These are phyloP conservation scores for Desmophyllum pertusum DNA, from an alignment of 92 coral and sea anemone species.

Conservation along the genomic window DNA sequence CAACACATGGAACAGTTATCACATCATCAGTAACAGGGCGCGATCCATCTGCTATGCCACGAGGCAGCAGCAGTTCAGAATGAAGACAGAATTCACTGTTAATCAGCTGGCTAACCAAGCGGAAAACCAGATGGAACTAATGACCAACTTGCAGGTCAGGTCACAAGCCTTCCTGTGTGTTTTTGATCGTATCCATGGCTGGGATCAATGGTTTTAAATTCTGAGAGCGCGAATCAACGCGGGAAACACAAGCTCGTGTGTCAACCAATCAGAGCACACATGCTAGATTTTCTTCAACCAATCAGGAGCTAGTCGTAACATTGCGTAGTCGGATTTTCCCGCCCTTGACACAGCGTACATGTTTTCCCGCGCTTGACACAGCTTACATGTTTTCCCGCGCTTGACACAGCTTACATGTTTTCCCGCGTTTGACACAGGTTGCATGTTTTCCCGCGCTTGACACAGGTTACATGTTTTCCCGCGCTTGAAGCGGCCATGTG, in stretches of 20 bases:
- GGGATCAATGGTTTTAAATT: background rate
- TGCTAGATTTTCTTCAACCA: background rate
- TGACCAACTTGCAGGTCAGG: slow-evolving; percentile 78
- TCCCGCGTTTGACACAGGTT: background rate
- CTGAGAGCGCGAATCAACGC: background rate
- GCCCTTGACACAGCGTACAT: background rate
- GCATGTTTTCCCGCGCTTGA: background rate
- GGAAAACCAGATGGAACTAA: slow-evolving; percentile 78
- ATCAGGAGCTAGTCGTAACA: background rate
- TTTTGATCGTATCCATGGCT: background rate
- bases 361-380: background rate
- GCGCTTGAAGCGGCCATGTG: background rate
- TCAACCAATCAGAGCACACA: background rate
- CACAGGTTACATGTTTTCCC: slow-evolving; percentile 5
- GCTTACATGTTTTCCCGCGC: background rate
- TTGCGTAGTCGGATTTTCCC: background rate
- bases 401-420: background rate
- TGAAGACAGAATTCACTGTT: slow-evolving; percentile 94
- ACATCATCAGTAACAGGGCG: slow-evolving; percentile 98
- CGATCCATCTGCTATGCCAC: slow-evolving; percentile 98
- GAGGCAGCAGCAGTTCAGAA: slow-evolving; percentile 93
- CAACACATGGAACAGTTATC: slow-evolving; percentile 96
- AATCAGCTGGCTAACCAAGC: slow-evolving; percentile 90
- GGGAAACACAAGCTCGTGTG: background rate
- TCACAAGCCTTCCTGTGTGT: background rate